Percentiles rank a stretch among this genome's conserved stretches.
Evolutionary conservation across 2,888 invertebrate species (phyloP).

Genomic region (Tubiluchus corallicola): DNA sequence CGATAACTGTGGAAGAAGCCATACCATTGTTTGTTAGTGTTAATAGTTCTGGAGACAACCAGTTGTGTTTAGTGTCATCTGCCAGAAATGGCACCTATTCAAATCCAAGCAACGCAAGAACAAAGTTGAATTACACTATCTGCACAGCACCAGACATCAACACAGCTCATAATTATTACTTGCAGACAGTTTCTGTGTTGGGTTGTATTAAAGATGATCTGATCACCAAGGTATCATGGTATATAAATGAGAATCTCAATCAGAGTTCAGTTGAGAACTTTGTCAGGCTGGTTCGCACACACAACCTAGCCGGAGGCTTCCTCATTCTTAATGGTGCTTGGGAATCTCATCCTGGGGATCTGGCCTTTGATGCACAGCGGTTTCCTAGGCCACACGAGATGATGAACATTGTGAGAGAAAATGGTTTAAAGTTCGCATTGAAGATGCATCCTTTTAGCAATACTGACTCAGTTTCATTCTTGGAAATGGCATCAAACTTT

Average conservation of each 20-base stretch:
- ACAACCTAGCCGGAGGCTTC: not conserved
- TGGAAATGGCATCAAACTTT: not conserved
- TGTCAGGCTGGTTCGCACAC: not conserved
- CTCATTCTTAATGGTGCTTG: not conserved
- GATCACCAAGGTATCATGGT: not conserved
- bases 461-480: not conserved
- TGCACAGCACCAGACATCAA: not conserved
- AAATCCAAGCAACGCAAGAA: not conserved
- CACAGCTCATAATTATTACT: not conserved
- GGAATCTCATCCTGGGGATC: not conserved
- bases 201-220: not conserved
- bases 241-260: not conserved
- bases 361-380: not conserved
- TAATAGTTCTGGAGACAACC: not conserved
- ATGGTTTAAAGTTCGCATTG: not conserved
- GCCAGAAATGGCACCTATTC: not conserved
- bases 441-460: not conserved
- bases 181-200: not conserved
- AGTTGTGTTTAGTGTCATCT: not conserved
- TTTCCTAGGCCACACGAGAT: not conserved
- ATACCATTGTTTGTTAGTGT: conserved; percentile 1
- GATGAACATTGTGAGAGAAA: not conserved
- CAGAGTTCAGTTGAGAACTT: not conserved
- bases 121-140: not conserved
- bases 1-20: not conserved